Conservation (phyloP, 2,888 invertebrate genomes). For the Mythimna albipuncta region DNA sequence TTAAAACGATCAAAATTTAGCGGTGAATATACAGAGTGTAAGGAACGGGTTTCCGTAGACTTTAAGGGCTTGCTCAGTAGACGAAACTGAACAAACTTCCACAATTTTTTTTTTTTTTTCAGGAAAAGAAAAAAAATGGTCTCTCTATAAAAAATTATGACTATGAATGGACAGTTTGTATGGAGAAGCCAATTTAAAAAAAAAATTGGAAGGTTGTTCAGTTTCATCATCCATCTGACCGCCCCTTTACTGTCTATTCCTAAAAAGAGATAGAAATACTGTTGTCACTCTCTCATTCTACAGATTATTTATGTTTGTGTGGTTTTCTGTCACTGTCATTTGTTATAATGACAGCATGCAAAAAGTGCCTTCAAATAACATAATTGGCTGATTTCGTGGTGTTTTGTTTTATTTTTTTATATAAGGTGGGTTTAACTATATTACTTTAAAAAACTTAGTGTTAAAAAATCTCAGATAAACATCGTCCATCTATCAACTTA, state of each 20-base stretch:
- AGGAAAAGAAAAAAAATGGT: no score
- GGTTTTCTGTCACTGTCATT: constrained; percentile 46
- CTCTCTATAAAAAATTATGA: no score
- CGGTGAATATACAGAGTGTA: no score
- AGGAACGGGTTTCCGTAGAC: no score
- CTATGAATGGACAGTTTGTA: no score
- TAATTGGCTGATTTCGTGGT: constrained; percentile 41
- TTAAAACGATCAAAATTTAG: no score
- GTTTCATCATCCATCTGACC: no score
- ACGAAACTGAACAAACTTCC: no score
- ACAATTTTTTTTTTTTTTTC: no score
- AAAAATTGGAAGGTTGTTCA: no score
- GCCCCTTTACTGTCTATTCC: background rate
- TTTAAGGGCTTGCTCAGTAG: no score
- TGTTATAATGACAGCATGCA: constrained; percentile 53
- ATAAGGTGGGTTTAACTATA: background rate
- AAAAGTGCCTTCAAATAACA: constrained; percentile 38
- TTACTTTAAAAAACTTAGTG: background rate
- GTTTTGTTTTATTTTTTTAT: background rate
- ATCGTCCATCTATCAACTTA: background rate
- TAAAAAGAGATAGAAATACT: constrained; percentile 25
- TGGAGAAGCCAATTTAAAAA: no score
- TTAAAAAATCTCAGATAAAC: background rate
- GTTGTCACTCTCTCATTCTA: constrained; percentile 43
- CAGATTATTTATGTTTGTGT: constrained; percentile 53